Conservation (phyloP, 2,888 invertebrate genomes). For the Hemithea aestivaria region DNA sequence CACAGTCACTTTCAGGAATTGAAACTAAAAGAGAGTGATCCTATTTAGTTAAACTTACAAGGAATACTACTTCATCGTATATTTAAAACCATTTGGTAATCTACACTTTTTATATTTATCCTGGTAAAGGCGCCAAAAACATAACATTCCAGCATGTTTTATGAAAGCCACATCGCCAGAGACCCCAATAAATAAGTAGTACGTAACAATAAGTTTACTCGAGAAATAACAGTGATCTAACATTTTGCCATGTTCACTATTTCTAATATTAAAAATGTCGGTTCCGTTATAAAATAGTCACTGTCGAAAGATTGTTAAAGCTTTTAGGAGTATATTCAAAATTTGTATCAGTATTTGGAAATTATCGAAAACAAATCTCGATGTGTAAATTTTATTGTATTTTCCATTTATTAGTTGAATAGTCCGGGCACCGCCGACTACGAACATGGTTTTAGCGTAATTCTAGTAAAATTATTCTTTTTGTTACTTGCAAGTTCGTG, state of each 20-base stretch:
- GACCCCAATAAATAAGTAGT: slow-evolving; percentile 42
- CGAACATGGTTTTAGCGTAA: slow-evolving; percentile 71
- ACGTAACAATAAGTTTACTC: slow-evolving; percentile 44
- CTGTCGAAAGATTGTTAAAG: slow-evolving; percentile 50
- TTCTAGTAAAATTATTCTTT: slow-evolving; percentile 65
- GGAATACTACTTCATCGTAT: no score
- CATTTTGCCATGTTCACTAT: slow-evolving; percentile 51
- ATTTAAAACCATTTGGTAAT: no score
- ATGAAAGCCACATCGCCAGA: no score
- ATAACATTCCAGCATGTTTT: no score
- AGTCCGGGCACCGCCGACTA: slow-evolving; percentile 56
- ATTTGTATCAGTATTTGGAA: slow-evolving; percentile 50
- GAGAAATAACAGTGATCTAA: slow-evolving; percentile 45
- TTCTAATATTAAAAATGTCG: slow-evolving; percentile 39
- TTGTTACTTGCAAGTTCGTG: slow-evolving; percentile 77
- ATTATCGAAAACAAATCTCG: slow-evolving; percentile 44
- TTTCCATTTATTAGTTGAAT: slow-evolving; percentile 37
- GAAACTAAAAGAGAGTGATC: no score
- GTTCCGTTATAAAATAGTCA: slow-evolving; percentile 38
- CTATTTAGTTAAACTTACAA: no score
- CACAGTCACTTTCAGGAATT: no score
- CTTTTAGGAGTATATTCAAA: slow-evolving; percentile 63
- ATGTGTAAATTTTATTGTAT: slow-evolving; percentile 51
- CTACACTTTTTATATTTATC: no score
- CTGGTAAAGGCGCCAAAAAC: no score